Evolutionary conservation across 2,113 vertebrate species (phyloP).

Genomic region (Chaetops frenatus): DNA sequence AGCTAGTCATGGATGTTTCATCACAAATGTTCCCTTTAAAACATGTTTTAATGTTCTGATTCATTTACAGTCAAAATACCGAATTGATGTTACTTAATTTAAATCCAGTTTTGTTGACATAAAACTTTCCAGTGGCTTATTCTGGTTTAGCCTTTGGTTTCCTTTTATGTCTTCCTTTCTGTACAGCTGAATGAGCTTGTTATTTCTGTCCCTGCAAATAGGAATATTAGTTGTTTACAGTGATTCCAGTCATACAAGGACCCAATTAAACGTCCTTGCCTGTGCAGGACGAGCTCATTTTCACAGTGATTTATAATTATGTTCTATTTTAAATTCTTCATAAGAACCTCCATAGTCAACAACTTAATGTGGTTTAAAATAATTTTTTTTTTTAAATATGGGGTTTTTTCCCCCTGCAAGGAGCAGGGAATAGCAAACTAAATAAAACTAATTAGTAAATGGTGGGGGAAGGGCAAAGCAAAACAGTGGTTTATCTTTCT

Average conservation of each 20-base stretch:
- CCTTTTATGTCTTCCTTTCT: conserved; percentile 59
- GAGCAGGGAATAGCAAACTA: not conserved
- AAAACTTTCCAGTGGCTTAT: conserved; percentile 54
- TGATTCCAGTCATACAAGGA: conserved; percentile 34
- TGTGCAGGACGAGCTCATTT: conserved; percentile 14
- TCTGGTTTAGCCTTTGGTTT: conserved; percentile 50
- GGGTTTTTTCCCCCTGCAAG: not conserved
- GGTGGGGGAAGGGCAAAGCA: not conserved
- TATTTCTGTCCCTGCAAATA: conserved; percentile 44
- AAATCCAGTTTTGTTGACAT: conserved; percentile 38
- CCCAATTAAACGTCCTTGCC: conserved; percentile 33
- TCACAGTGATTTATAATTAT: conserved; percentile 20
- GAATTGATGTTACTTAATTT: conserved; percentile 46
- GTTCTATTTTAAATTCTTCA: conserved; percentile 8
- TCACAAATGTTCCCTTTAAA: conserved; percentile 17
- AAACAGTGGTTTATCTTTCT: conserved; percentile 56
- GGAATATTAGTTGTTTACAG: conserved; percentile 54
- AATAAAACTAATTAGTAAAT: not conserved
- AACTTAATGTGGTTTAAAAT: not conserved
- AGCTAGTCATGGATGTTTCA: not conserved
- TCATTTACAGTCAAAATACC: conserved; percentile 36
- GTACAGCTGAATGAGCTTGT: conserved; percentile 29
- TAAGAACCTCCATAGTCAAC: not conserved
- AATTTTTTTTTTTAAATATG: not conserved
- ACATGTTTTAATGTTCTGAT: conserved; percentile 16